Percentiles rank a stretch among this genome's conserved stretches.
These are phyloP conservation scores for Cotesia glomerata DNA, from an alignment of 1,140 invertebrate species.

Conservation along the genomic window DNA sequence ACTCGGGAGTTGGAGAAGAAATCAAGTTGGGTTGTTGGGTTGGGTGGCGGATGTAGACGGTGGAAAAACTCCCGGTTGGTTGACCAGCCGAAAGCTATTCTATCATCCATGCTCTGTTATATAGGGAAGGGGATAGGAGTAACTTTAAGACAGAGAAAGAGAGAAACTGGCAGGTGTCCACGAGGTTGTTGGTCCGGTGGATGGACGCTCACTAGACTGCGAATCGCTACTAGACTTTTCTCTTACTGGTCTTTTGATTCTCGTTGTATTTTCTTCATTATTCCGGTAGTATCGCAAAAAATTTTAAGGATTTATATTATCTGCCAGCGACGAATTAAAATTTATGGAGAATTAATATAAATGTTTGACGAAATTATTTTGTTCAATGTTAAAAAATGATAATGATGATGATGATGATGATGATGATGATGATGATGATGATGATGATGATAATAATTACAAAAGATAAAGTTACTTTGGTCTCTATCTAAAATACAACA, in stretches of 20 bases:
- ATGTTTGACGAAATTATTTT: too few species aligned
- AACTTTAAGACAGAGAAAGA: neutral
- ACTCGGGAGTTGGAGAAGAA: neutral
- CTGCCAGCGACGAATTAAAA: too few species aligned
- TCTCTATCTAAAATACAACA: neutral
- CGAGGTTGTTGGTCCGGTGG: neutral
- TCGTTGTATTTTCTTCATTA: too few species aligned
- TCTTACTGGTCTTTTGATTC: neutral
- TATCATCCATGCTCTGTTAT: too few species aligned
- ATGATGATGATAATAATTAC: neutral
- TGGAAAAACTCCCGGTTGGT: neutral
- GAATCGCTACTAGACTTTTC: neutral
- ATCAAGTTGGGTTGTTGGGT: neutral
- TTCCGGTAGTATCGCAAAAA: too few species aligned
- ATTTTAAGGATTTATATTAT: too few species aligned
- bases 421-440: too few species aligned
- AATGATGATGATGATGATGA: too few species aligned
- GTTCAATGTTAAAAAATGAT: too few species aligned
- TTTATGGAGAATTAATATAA: too few species aligned
- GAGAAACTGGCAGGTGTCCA: constrained; percentile 14
- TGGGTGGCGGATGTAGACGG: neutral
- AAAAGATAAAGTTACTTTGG: neutral
- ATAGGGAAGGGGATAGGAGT: too few species aligned
- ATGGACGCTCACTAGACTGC: neutral
- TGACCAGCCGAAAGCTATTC: constrained; percentile 8